Evolutionary conservation across 2,888 invertebrate species (phyloP).

Genomic region (Heteromyza rotundicornis): DNA sequence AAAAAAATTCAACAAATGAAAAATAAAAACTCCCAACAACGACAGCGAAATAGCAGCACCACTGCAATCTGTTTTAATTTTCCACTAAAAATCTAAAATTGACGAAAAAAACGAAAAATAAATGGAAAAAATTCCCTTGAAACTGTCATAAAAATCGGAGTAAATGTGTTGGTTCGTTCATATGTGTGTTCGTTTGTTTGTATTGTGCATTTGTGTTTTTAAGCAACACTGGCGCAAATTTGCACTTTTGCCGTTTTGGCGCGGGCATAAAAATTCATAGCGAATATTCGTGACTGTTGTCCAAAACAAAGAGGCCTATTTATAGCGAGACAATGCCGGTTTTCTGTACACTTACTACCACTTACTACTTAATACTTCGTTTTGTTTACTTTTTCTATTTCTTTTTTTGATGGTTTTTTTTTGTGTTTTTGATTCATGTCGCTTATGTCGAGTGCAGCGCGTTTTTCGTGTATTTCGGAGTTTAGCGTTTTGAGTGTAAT

Average conservation of each 20-base stretch:
- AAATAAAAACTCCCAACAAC: neutral
- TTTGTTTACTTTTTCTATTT: neutral
- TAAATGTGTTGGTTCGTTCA: no score
- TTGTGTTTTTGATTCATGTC: neutral
- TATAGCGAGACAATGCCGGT: neutral
- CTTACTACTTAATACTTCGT: no score
- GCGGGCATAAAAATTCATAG: neutral
- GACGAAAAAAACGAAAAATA: neutral
- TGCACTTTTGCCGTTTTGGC: constrained; percentile 1
- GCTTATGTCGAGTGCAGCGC: no score
- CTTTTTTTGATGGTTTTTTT: neutral
- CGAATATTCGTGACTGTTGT: constrained; percentile 3
- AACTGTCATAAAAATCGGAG: constrained; percentile 5
- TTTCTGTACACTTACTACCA: neutral
- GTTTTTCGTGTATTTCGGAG: neutral
- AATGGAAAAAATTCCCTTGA: neutral
- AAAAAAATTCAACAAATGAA: neutral
- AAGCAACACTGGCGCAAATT: neutral
- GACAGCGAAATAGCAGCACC: neutral
- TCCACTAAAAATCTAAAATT: constrained; percentile 1
- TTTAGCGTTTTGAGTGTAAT: neutral
- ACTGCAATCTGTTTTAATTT: neutral
- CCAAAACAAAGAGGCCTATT: neutral
- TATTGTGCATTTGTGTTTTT: no score
- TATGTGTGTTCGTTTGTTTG: neutral